phyloP scores from a whole-genome alignment of 2,888 invertebrate species.

The Lordiphosa andalusiaca region DNA sequence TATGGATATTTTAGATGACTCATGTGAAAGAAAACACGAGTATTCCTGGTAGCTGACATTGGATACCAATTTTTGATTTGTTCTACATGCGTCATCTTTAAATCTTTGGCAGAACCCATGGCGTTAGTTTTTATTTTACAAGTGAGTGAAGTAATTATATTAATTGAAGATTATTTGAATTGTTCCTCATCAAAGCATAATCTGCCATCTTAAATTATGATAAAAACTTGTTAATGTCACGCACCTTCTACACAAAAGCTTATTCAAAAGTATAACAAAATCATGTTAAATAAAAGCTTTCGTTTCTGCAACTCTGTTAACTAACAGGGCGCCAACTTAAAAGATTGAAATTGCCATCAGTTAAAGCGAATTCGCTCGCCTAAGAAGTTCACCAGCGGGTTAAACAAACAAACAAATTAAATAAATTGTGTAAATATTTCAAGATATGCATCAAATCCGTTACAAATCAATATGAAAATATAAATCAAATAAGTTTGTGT shows the following conservation, averaged over 20 bases:
- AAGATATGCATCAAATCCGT: not conserved
- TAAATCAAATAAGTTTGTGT: not conserved
- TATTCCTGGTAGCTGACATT: no score
- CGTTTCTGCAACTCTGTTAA: conserved; percentile 2
- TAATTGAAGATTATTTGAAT: no score
- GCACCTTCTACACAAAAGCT: not conserved
- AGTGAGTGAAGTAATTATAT: no score
- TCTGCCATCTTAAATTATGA: no score
- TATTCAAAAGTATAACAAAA: no score
- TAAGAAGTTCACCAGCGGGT: conserved; percentile 28
- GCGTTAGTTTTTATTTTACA: no score
- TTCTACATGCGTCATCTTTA: no score
- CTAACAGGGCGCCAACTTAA: conserved; percentile 7
- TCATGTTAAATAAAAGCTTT: not conserved
- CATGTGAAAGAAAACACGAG: no score
- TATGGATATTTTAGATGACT: no score
- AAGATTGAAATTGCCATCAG: conserved; percentile 7
- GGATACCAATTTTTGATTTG: no score
- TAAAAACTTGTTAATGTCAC: conserved; percentile 1
- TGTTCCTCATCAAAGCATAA: no score
- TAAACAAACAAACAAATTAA: conserved; percentile 9
- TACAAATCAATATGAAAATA: not conserved
- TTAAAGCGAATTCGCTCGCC: conserved; percentile 26
- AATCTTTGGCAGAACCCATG: no score
- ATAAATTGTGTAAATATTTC: not conserved